Percentiles rank a stretch among this genome's conserved stretches.
phyloP scores from a whole-genome alignment of 1,140 invertebrate genomes.

The Manduca sexta region DNA sequence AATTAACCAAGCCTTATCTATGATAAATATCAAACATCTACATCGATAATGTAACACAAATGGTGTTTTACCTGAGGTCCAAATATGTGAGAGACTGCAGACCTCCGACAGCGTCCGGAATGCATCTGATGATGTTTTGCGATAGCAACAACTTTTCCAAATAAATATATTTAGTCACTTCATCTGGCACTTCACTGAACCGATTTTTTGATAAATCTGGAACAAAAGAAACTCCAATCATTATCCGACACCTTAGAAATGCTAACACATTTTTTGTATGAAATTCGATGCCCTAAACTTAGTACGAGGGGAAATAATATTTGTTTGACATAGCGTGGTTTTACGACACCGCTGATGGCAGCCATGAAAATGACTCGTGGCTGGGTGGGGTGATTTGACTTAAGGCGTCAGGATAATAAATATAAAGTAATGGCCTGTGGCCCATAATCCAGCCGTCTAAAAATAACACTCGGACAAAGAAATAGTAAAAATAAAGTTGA shows the following conservation, averaged over 20 bases:
- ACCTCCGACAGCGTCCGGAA: slow-evolving; percentile 87
- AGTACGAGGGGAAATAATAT: slow-evolving; percentile 8
- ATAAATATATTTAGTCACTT: slow-evolving; percentile 89
- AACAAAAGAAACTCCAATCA: slow-evolving; percentile 56
- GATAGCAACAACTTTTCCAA: slow-evolving; percentile 91
- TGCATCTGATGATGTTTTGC: slow-evolving; percentile 90
- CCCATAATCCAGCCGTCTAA: slow-evolving; percentile 1
- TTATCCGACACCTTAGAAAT: too few species aligned
- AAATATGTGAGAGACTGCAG: slow-evolving; percentile 90
- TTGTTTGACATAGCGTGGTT: slow-evolving; percentile 8
- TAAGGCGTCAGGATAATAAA: slow-evolving; percentile 8
- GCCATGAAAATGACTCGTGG: slow-evolving; percentile 21
- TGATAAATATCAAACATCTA: background rate
- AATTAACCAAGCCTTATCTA: background rate
- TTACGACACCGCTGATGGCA: slow-evolving; percentile 15
- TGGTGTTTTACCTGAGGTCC: slow-evolving; percentile 83
- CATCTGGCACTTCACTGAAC: slow-evolving; percentile 90
- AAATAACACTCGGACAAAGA: background rate
- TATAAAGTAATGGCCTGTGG: slow-evolving; percentile 5
- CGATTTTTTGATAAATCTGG: slow-evolving; percentile 96
- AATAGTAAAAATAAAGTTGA: too few species aligned
- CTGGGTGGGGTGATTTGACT: slow-evolving; percentile 5
- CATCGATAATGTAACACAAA: background rate
- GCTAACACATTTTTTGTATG: background rate
- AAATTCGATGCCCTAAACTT: background rate